These are phyloP conservation scores for Melospiza georgiana DNA, from an alignment of 2,113 vertebrate species.

Conservation along the genomic window DNA sequence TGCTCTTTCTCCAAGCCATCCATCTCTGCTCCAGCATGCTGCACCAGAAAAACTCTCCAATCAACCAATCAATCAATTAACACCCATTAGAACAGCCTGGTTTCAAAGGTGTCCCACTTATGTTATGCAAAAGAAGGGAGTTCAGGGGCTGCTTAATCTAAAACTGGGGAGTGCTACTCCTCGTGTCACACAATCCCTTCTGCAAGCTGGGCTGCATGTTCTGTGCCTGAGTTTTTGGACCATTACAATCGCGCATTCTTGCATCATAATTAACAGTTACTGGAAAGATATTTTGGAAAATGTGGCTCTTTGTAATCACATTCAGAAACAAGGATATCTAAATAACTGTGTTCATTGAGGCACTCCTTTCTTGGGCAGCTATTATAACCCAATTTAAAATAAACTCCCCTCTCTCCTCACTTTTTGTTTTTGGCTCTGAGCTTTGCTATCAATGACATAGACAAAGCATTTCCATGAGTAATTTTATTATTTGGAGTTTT, in stretches of 20 bases:
- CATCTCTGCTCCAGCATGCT: rapidly evolving
- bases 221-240: neutral
- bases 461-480: neutral
- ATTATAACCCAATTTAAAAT: neutral
- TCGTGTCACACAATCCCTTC: neutral
- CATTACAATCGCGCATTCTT: neutral
- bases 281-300: neutral
- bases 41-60: neutral
- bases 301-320: neutral
- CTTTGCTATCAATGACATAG: neutral
- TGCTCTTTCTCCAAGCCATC: neutral
- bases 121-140: neutral
- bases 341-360: neutral
- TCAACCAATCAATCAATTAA: neutral
- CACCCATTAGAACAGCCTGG: neutral
- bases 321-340: neutral
- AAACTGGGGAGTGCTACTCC: neutral
- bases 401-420: neutral
- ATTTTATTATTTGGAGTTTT: neutral
- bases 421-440: neutral
- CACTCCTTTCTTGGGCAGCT: neutral
- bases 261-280: neutral
- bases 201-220: neutral
- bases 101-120: neutral
- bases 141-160: neutral